Conservation (phyloP, 2,113 vertebrate genomes). For the Pyrgilauda ruficollis region DNA sequence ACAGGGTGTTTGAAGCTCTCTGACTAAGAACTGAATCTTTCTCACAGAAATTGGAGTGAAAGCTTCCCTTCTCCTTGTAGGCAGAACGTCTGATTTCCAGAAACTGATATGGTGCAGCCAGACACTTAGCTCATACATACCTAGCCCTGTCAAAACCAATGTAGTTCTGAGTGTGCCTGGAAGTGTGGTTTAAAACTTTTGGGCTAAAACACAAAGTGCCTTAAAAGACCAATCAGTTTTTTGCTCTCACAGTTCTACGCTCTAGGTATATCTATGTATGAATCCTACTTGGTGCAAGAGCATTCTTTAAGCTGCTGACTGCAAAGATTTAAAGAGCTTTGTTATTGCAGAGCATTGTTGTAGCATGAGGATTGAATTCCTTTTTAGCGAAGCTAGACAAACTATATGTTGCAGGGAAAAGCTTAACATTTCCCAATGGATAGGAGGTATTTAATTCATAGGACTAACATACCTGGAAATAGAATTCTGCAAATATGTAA, state of each 20-base stretch:
- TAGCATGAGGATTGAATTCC: not conserved
- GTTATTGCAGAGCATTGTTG: not conserved
- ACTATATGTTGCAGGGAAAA: not conserved
- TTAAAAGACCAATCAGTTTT: not conserved
- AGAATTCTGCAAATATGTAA: not conserved
- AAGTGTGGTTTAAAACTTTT: not conserved
- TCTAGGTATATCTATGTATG: not conserved
- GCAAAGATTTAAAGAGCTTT: not conserved
- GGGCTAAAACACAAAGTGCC: not conserved
- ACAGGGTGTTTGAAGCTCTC: not conserved
- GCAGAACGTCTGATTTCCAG: not conserved
- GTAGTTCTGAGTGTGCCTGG: not conserved
- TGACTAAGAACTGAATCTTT: not conserved
- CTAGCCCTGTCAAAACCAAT: not conserved
- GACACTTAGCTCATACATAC: not conserved
- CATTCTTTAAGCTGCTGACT: not conserved
- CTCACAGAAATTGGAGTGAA: not conserved
- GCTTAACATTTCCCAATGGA: rapidly evolving
- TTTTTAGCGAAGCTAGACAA: not conserved
- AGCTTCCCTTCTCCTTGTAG: not conserved
- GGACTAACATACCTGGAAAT: not conserved
- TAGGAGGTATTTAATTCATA: not conserved
- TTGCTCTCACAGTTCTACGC: not conserved
- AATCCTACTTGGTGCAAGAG: not conserved
- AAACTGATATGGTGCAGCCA: not conserved